Conservation (phyloP, 1,140 invertebrate genomes). For the Conus betulinus region DNA sequence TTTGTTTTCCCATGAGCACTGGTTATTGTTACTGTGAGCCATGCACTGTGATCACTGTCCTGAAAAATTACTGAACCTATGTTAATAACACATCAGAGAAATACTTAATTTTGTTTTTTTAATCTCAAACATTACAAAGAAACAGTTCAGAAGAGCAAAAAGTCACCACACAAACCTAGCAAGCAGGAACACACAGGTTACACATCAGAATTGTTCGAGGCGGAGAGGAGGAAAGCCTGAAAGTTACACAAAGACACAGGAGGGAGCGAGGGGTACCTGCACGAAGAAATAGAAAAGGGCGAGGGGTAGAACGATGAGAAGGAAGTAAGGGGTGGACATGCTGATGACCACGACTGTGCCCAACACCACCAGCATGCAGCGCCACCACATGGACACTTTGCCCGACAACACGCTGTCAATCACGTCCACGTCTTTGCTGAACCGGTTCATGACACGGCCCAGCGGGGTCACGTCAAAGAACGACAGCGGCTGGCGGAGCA, state of each 20-base stretch:
- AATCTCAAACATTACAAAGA: too few relatives aligned
- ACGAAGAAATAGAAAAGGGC: slow-evolving; percentile 79
- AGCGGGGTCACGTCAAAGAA: slow-evolving; percentile 66
- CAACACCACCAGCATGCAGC: neutral
- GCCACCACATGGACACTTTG: slow-evolving; percentile 47
- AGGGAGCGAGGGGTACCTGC: slow-evolving; percentile 66
- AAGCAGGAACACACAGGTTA: too few relatives aligned
- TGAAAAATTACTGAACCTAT: too few relatives aligned
- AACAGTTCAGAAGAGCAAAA: too few relatives aligned
- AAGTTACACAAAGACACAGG: neutral
- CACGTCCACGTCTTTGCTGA: slow-evolving; percentile 55
- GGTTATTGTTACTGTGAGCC: too few relatives aligned
- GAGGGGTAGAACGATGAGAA: slow-evolving; percentile 76
- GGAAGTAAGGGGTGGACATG: slow-evolving; percentile 61
- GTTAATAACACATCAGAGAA: too few relatives aligned
- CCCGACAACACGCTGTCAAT: slow-evolving; percentile 60
- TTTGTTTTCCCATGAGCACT: too few relatives aligned
- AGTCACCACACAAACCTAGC: too few relatives aligned
- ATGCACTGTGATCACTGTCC: too few relatives aligned
- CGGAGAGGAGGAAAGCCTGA: too few relatives aligned
- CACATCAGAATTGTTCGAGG: too few relatives aligned
- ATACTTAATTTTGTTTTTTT: too few relatives aligned
- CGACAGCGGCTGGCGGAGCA: slow-evolving; percentile 55
- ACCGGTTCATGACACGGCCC: slow-evolving; percentile 58
- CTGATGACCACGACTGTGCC: slow-evolving; percentile 44